phyloP scores from a whole-genome alignment of 2,113 vertebrate species.

The Thymallus thymallus region DNA sequence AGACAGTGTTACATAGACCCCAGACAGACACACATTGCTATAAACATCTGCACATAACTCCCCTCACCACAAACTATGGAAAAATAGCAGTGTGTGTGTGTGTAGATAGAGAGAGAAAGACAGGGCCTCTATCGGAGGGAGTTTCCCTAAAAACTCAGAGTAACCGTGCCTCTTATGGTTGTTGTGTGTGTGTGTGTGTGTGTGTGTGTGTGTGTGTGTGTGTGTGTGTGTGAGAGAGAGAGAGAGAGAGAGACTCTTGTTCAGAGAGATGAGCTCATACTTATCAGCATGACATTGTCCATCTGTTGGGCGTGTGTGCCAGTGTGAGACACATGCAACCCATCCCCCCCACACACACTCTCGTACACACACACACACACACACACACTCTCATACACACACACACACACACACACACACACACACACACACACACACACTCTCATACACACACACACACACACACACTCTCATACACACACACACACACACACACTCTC shows the following conservation, averaged over 20 bases:
- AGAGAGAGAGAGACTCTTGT: neutral
- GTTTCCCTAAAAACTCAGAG: constrained; percentile 36
- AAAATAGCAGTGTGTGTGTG: constrained; percentile 31
- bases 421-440: too few species aligned
- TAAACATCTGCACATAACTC: constrained; percentile 53
- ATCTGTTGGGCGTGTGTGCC: constrained; percentile 1
- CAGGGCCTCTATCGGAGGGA: constrained; percentile 36
- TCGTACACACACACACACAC: neutral
- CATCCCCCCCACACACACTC: neutral
- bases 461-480: too few species aligned
- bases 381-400: neutral
- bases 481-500: too few species aligned
- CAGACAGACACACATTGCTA: constrained; percentile 21
- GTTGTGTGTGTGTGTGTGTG: constrained; percentile 12
- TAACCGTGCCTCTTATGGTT: neutral
- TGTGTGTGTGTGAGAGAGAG: too few species aligned
- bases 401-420: constrained; percentile 28
- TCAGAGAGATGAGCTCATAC: constrained; percentile 38
- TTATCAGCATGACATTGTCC: constrained; percentile 34
- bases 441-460: too few species aligned
- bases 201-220: too few species aligned
- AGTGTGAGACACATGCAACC: neutral
- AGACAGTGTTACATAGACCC: constrained; percentile 32
- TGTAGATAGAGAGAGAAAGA: constrained; percentile 7
- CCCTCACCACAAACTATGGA: constrained; percentile 49